These are phyloP conservation scores for Phyllotreta striolata DNA, from an alignment of 2,888 invertebrate species.

Conservation along the genomic window DNA sequence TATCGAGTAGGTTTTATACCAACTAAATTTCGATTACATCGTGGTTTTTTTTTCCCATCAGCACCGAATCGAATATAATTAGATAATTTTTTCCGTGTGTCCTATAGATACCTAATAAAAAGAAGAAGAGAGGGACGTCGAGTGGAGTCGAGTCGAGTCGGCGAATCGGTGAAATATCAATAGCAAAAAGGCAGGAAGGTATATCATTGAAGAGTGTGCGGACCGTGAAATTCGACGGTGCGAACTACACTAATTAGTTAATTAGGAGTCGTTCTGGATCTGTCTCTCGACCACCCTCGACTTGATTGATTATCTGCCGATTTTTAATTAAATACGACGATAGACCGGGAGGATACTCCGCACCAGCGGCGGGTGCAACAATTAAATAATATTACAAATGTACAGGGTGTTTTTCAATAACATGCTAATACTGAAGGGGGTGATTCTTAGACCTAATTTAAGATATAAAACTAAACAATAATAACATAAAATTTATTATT, in stretches of 20 bases:
- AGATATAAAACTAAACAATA: no score
- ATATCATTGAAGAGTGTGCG: conserved; percentile 36
- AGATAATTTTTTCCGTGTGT: no score
- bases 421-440: no score
- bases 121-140: background rate
- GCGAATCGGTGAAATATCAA: conserved; percentile 15
- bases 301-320: conserved; percentile 50
- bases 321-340: conserved; percentile 48
- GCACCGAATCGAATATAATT: no score
- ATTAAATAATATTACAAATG: no score
- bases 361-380: conserved; percentile 16
- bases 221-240: conserved; percentile 53
- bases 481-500: no score
- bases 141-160: background rate
- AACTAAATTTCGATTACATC: no score
- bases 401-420: background rate
- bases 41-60: no score
- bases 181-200: conserved; percentile 38
- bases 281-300: conserved; percentile 29
- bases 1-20: no score
- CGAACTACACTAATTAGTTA: conserved; percentile 54
- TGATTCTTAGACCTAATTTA: no score
- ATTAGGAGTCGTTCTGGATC: conserved; percentile 44
- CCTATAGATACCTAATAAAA: no score
- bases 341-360: conserved; percentile 27